Evolutionary conservation across 2,888 invertebrate species (phyloP), one percentile per base, ranked within the genome.

Genomic region (Habrosyne pyritoides): DNA sequence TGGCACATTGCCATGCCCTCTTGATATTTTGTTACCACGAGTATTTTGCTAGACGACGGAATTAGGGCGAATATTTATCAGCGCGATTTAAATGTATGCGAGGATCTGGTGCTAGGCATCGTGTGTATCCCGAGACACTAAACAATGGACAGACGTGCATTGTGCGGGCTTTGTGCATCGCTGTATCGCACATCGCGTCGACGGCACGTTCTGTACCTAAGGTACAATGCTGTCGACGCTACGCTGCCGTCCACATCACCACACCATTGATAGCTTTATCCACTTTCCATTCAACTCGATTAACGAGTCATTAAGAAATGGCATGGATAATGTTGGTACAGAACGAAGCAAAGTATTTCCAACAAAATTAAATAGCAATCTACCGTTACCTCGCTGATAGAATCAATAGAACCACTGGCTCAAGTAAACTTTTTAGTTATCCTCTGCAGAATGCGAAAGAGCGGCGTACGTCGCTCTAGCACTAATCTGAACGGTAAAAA

Each of bases 121-220:
- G 75, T 81, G 81, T 86, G 81, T 81, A 79, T 79, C 75, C 77
- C 76, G 80, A 87, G 82, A 83, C 77, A 77, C 75, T 81, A 81
- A 83, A 90, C 89, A 90, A 91, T 87, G 73, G 83, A 67, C 74
- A 69, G 73, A 72, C 73, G 71, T 77, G 80, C 81, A 87, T 84
- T 87, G 88, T 89, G 79, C 82, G 75, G 83, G 83, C 86, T 86
- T 89, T 89, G 85, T 88, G 83, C 81, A 75, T 73, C 73, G 71
- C 73, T 77, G 79, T 83, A 87, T 83, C 83, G 77, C 73, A 71
- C 69, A 80, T 81, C 78, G 75, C 75, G 67, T 71, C 75, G 68
- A 70, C 72, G 71, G 71, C 68, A 76, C 72, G 71, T 79, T 66
- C 76, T 69, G 83, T 79, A 80, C 81, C 33, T 33, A 77, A 75